A percentile compares a stretch with the other conserved stretches of the same genome.
Conservation (phyloP, 1,140 invertebrate genomes). For the Drosophila yakuba region DNA sequence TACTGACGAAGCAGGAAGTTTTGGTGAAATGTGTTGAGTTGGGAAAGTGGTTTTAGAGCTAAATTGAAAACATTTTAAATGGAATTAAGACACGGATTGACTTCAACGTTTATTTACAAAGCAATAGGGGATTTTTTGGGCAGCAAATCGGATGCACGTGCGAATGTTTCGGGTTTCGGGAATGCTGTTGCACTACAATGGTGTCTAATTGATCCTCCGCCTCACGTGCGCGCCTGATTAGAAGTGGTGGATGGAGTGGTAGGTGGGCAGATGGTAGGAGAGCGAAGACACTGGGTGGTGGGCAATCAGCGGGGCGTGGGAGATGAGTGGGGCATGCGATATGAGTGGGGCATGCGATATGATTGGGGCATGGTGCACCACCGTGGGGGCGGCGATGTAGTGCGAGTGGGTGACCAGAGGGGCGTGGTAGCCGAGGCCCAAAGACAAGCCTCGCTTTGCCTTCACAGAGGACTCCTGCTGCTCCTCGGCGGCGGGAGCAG, state of each 20-base stretch:
- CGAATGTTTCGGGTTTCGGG: neutral
- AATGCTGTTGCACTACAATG: constrained; percentile 2
- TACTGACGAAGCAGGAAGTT: too few species aligned
- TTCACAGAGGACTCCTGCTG: constrained; percentile 61
- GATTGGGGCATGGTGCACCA: constrained; percentile 71
- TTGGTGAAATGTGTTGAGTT: too few species aligned
- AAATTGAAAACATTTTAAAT: too few species aligned
- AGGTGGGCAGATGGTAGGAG: constrained; percentile 73
- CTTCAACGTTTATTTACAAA: constrained; percentile 40
- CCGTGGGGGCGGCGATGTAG: constrained; percentile 65
- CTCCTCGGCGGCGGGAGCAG: constrained; percentile 59
- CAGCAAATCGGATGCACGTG: constrained; percentile 4
- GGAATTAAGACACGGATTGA: neutral
- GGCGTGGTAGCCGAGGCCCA: constrained; percentile 77
- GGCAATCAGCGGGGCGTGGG: constrained; percentile 62
- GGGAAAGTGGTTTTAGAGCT: neutral
- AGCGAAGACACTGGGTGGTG: constrained; percentile 58
- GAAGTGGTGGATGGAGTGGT: constrained; percentile 74
- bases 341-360: constrained; percentile 74
- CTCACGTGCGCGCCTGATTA: constrained; percentile 15
- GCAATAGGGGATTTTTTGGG: neutral
- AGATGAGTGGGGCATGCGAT: constrained; percentile 70
- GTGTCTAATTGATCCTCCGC: constrained; percentile 7
- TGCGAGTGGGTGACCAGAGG: constrained; percentile 74
- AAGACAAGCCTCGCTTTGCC: constrained; percentile 68